Evolutionary conservation across 2,888 invertebrate species (phyloP).

Genomic region (Caenorhabditis plicata): DNA sequence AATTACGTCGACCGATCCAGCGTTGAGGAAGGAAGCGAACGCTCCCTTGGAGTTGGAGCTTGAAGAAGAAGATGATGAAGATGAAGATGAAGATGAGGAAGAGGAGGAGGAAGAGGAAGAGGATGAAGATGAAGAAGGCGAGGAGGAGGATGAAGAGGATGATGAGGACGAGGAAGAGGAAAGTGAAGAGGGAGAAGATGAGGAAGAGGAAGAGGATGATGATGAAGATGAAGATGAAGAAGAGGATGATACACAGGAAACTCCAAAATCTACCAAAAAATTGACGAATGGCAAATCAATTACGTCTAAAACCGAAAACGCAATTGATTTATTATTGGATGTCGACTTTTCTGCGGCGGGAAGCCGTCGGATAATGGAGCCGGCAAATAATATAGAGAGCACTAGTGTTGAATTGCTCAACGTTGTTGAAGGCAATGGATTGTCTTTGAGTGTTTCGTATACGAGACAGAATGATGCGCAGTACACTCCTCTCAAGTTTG

Average conservation of each 20-base stretch:
- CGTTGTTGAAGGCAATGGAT: constrained; percentile 38
- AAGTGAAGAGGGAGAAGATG: constrained; percentile 27
- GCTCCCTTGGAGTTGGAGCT: constrained; percentile 34
- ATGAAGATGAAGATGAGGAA: constrained; percentile 51
- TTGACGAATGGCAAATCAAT: constrained; percentile 12
- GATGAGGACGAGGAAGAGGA: constrained; percentile 17
- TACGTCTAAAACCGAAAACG: not conserved
- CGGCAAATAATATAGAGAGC: constrained; percentile 4
- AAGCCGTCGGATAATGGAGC: constrained; percentile 31
- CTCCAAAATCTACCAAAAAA: constrained; percentile 4
- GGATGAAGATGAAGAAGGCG: constrained; percentile 30
- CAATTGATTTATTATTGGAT: constrained; percentile 45
- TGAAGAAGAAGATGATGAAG: constrained; percentile 45
- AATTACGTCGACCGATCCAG: constrained; percentile 62
- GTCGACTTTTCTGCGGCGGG: constrained; percentile 49
- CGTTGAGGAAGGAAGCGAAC: constrained; percentile 32
- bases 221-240: constrained; percentile 29
- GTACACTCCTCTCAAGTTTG: constrained; percentile 33
- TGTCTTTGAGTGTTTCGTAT: constrained; percentile 23
- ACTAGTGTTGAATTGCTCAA: constrained; percentile 24
- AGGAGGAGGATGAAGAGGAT: constrained; percentile 20
- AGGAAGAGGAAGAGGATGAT: constrained; percentile 30
- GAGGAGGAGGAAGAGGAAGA: constrained; percentile 46
- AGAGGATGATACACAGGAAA: constrained; percentile 7
- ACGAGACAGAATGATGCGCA: constrained; percentile 34